phyloP scores from a whole-genome alignment of 2,888 invertebrate species.

The Cremastinae sp. region DNA sequence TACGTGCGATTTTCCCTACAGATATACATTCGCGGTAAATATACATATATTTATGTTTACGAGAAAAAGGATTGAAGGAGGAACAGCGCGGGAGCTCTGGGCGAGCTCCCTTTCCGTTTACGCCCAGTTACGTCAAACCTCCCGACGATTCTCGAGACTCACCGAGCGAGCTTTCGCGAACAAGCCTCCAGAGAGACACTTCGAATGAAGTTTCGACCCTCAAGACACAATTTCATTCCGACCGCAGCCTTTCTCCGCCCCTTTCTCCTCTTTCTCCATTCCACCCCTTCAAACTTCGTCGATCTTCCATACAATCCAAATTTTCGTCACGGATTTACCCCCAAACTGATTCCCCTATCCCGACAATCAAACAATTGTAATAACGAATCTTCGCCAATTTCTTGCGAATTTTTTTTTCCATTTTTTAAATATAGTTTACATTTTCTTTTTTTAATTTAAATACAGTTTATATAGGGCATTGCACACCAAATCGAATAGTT shows the following conservation, averaged over 20 bases:
- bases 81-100: not conserved
- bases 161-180: not conserved
- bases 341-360: not conserved
- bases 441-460: too few relatives aligned
- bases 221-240: too few relatives aligned
- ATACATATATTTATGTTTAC: not conserved
- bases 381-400: too few relatives aligned
- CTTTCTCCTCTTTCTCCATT: not conserved
- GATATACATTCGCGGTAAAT: not conserved
- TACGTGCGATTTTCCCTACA: not conserved
- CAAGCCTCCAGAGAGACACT: not conserved
- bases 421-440: too few relatives aligned
- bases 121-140: not conserved
- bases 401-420: too few relatives aligned
- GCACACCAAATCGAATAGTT: too few relatives aligned
- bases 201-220: not conserved
- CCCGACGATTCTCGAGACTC: constrained; percentile 12
- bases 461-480: too few relatives aligned
- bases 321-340: not conserved
- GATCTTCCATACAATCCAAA: not conserved
- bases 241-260: not conserved
- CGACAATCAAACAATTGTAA: not conserved
- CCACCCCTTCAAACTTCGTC: too few relatives aligned
- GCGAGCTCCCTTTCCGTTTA: not conserved
- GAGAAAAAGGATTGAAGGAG: not conserved